Base-by-base conservation (phyloP, 2,888 invertebrate genomes). In the Phaonia tiefii region DNA sequence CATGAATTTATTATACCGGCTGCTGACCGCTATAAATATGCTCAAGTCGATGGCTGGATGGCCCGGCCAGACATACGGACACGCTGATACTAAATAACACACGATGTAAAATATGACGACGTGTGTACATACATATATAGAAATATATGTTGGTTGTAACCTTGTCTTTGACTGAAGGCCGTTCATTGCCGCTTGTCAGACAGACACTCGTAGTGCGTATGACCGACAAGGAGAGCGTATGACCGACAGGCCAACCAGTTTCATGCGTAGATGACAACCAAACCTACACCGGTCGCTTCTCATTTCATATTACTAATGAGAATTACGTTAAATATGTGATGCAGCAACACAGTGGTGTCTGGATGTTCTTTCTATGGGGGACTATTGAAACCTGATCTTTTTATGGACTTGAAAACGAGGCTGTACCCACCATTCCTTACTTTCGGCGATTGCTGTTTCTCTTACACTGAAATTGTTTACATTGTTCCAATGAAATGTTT, bases 131-230 rank as follows among this genome's bases (percentile, higher is more conserved):
- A 39, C 39, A 39, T 63, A 42, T 1, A 22, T 26, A 42, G 42
- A 22, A 63, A 42, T 39, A 60, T 37, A 7, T 31, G 17, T 60
- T 54, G 42, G 20, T 20, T 37, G 75, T 80, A 80, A 83, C 83
- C 83, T 83, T 83, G 83, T 73, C 78, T 78, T 80, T 80, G 72
- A 65, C 77, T 80, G 82, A 83, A 83, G 83, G 83, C 79, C 82
- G 82, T 82, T 75, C 74, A 67, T 78, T 75, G 77, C 75, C 78
- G 72, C 71, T 46, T 13, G 31, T 22, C 39, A 25, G 58, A 71
- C 66, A 60, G 63, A 39, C 11, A 37, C 10, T 39, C 20, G 26
- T 11, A 42, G 17, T 60, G 8, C 8, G 60, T 39, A 39, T n/a
- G 11, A 7, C 20, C 60, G 2, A 39, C 8, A 22, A 20, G 37